A percentile compares a stretch with the other conserved stretches of the same genome.
Evolutionary conservation across 2,113 vertebrate genomes (phyloP).

Genomic region (Aptenodytes forsteri): DNA sequence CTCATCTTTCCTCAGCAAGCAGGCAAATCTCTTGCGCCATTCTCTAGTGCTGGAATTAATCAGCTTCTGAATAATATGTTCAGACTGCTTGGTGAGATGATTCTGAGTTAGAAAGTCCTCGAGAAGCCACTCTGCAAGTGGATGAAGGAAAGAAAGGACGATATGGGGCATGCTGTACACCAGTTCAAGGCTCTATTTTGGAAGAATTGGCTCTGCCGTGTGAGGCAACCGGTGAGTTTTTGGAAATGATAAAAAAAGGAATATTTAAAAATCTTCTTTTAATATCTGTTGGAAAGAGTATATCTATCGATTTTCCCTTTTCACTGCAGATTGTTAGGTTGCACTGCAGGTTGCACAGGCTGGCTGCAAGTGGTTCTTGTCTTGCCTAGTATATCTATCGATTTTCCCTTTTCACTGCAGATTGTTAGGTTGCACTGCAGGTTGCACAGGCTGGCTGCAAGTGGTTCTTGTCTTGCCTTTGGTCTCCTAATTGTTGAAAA

Average conservation of each 20-base stretch:
- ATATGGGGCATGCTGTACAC: conserved; percentile 37
- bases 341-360: not conserved
- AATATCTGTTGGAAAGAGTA: not conserved
- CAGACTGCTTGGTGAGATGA: not conserved
- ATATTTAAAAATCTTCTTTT: not conserved
- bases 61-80: not conserved
- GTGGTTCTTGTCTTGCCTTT: not conserved
- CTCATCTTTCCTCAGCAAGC: conserved; percentile 2
- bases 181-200: conserved; percentile 74
- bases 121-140: not conserved
- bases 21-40: conserved; percentile 21
- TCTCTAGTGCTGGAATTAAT: conserved; percentile 5
- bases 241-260: not conserved
- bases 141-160: not conserved
- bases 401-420: not conserved
- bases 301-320: not conserved
- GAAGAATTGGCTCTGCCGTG: conserved; percentile 79
- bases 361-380: not conserved
- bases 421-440: not conserved
- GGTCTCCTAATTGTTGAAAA: not conserved
- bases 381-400: not conserved
- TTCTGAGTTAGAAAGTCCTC: not conserved
- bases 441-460: not conserved
- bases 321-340: not conserved
- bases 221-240: conserved; percentile 73